Base-by-base conservation (phyloP, 2,888 invertebrate genomes). In the Ophioninae sp. region DNA sequence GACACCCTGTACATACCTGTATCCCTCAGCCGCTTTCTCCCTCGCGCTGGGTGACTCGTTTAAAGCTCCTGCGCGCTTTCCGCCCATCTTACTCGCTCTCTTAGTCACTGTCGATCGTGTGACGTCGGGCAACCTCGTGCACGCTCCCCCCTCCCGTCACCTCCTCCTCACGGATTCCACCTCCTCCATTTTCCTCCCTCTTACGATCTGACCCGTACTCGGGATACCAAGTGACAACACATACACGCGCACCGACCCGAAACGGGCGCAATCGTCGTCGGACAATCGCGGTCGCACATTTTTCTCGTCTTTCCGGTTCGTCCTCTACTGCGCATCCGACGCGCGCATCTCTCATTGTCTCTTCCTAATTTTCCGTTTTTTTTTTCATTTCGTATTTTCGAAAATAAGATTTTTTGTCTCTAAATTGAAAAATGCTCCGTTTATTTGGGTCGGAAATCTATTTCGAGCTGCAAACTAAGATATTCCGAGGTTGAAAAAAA, bases 191-290 rank as follows among this genome's bases (percentile, higher is more conserved):
- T 77, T 69, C 22, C 56, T 67, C 73, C 56, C 74, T 75, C 81
- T 61, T 72, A 39, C 77, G 65, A 71, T 69, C 79, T 72, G 82
- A 81, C 76, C 82, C 81, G 79, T 58, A 58, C 80, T 79, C 64
- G 64, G 61, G 82, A 83, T 78, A 82, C 85, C 82, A 79, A 71
- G 83, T 79, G 85, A 81, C 85, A 65, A 85, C 79, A 79, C 72
- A 44, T 61, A 39, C 67, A 61, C 76, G 64, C 76, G 71, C 37
- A n/a, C n/a, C 56, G 20, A 30, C 37, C 30, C 51, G 51, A 17
- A 37, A 56, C n/a, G 58, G 20, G 69, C 56, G 69, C 30, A 56
- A 37, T 58, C 6, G 10, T 13, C 22, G 59, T 59, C 71, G 71
- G 71, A 58, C 30, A 72, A 72, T 59, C 37, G 37, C 58, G 71